phyloP scores from a whole-genome alignment of 2,888 invertebrate species.

The Orthonevra nobilis region DNA sequence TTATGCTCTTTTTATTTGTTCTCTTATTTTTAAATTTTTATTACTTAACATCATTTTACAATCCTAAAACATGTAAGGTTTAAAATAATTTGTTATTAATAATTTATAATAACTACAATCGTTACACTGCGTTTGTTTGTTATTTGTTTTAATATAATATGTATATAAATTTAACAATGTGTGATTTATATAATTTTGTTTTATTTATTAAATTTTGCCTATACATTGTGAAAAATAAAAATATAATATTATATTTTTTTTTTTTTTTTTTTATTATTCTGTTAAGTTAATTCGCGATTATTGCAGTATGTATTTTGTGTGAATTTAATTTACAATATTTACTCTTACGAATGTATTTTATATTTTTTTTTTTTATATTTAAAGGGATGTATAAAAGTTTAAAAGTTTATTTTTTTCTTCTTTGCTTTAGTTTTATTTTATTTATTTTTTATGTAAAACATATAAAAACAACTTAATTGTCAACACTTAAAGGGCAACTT shows the following conservation, averaged over 20 bases:
- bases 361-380: too few relatives aligned
- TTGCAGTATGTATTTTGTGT: constrained; percentile 46
- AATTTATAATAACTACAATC: constrained; percentile 44
- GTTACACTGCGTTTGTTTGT: constrained; percentile 21
- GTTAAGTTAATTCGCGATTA: constrained; percentile 52
- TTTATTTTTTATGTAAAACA: constrained; percentile 51
- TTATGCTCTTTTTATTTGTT: too few relatives aligned
- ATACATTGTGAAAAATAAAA: constrained; percentile 40
- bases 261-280: neutral
- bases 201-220: constrained; percentile 41
- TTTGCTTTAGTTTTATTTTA: constrained; percentile 27
- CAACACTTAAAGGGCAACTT: constrained; percentile 68
- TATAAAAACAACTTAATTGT: constrained; percentile 68
- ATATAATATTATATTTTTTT: constrained; percentile 21
- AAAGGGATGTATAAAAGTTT: constrained; percentile 70
- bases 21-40: constrained; percentile 33
- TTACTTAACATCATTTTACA: constrained; percentile 56
- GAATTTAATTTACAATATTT: constrained; percentile 56
- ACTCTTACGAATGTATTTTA: constrained; percentile 56
- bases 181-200: constrained; percentile 46
- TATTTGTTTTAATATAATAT: constrained; percentile 26
- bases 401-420: constrained; percentile 44
- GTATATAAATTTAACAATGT: constrained; percentile 61
- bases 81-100: constrained; percentile 22
- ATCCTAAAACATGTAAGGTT: constrained; percentile 63